A percentile compares a stretch with the other conserved stretches of the same genome.
Evolutionary conservation across 2,113 vertebrate genomes (phyloP).

Genomic region (Ramphastos sulfuratus): DNA sequence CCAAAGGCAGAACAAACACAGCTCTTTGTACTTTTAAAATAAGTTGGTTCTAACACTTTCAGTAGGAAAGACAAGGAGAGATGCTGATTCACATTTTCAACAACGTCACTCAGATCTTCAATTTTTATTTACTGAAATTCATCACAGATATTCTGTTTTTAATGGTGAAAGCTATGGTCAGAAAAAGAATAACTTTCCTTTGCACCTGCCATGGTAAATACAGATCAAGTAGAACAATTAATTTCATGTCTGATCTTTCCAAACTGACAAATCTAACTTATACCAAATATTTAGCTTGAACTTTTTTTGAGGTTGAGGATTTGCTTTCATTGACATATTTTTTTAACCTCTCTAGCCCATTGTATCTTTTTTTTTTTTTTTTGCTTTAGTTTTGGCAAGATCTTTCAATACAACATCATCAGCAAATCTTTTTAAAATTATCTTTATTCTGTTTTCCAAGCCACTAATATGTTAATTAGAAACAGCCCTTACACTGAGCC

Average conservation of each 20-base stretch:
- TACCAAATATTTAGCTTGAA: neutral
- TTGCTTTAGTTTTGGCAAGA: conserved; percentile 30
- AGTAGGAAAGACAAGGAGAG: neutral
- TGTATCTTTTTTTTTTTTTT: conserved; percentile 26
- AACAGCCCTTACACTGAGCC: neutral
- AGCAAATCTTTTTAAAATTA: conserved; percentile 33
- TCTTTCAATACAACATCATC: conserved; percentile 9
- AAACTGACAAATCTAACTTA: neutral
- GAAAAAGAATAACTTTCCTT: neutral
- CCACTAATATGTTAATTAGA: conserved; percentile 52
- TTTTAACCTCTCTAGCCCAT: conserved; percentile 3
- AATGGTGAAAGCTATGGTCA: neutral
- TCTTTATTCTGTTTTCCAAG: conserved; percentile 31
- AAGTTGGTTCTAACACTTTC: neutral
- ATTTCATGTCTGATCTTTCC: neutral
- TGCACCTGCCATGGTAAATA: neutral
- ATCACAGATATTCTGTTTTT: neutral
- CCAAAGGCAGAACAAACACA: neutral
- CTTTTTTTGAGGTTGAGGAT: neutral
- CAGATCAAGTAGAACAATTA: neutral
- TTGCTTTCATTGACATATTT: neutral
- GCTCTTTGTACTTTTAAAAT: neutral
- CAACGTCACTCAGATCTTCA: neutral
- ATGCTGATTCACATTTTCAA: neutral
- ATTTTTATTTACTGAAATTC: neutral